A percentile compares a stretch with the other conserved stretches of the same genome.
These are phyloP conservation scores for Myotis daubentonii DNA, from an alignment of 2,797 vertebrate genomes.

Conservation along the genomic window DNA sequence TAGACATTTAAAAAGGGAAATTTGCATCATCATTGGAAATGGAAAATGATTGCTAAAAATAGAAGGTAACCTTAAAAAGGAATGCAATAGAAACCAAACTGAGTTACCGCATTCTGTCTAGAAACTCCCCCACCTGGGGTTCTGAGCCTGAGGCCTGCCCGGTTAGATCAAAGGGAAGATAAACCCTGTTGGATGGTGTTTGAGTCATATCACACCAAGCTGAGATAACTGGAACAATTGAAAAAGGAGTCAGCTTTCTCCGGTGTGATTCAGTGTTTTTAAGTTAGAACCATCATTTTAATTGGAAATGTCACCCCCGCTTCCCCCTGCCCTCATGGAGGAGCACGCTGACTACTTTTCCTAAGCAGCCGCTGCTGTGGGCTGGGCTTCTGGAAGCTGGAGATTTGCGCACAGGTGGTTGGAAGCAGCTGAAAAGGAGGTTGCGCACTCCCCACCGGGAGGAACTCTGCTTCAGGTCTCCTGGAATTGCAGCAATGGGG, in stretches of 20 bases:
- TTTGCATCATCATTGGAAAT: neutral
- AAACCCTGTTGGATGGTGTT: rapidly evolving
- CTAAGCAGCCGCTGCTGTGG: neutral
- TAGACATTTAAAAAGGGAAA: neutral
- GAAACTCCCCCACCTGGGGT: neutral
- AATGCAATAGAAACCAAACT: neutral
- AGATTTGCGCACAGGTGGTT: neutral
- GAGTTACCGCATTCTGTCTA: neutral
- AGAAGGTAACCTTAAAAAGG: neutral
- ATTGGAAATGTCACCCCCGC: neutral
- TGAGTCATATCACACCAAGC: neutral
- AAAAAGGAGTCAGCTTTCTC: neutral
- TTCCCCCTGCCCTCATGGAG: neutral
- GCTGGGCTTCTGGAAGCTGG: neutral
- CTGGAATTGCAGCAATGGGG: neutral
- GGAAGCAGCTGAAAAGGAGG: neutral
- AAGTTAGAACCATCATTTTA: conserved; percentile 17
- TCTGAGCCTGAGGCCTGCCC: neutral
- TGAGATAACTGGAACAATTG: neutral
- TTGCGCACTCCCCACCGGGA: neutral
- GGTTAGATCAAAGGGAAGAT: neutral
- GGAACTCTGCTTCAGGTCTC: neutral
- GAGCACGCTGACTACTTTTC: neutral
- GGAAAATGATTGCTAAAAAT: neutral
- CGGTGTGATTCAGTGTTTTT: neutral